phyloP scores from a whole-genome alignment of 92 coral and sea anemone genomes.

The Hydrozoanthus gracilis region DNA sequence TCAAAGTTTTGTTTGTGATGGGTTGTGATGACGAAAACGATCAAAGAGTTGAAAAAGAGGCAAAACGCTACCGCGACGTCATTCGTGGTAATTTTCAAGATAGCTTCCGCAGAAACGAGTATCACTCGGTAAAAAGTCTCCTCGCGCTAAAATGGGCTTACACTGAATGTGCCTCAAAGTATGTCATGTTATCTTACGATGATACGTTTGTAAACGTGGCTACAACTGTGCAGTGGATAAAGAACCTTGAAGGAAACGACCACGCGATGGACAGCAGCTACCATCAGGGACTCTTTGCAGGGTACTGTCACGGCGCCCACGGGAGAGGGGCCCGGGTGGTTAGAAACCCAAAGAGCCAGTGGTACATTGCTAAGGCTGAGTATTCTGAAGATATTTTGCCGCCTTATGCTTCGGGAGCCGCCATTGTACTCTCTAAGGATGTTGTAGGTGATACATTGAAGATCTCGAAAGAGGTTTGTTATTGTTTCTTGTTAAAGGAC shows the following conservation, averaged over 20 bases:
- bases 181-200: constrained; percentile 64
- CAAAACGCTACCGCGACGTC: constrained; percentile 64
- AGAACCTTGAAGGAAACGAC: constrained; percentile 30
- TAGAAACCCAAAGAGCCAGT: constrained; percentile 74
- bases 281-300: constrained; percentile 70
- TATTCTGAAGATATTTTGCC: constrained; percentile 74
- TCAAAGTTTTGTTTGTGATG: constrained; percentile 69
- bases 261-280: constrained; percentile 1
- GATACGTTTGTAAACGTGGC: constrained; percentile 82
- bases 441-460: constrained; percentile 59
- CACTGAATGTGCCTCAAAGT: constrained; percentile 62
- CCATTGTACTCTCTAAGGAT: constrained; percentile 72
- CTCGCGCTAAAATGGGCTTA: constrained; percentile 83
- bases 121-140: constrained; percentile 74
- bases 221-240: constrained; percentile 55
- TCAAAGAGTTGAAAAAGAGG: constrained; percentile 72
- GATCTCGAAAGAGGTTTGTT: constrained; percentile 69
- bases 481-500: neutral
- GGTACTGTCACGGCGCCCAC: constrained; percentile 70
- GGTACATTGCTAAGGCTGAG: constrained; percentile 73
- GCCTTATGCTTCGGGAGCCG: constrained; percentile 77
- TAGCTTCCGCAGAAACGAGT: constrained; percentile 72
- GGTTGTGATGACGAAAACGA: constrained; percentile 79
- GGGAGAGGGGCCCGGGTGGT: constrained; percentile 64
- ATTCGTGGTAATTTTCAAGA: constrained; percentile 78